phyloP scores from a whole-genome alignment of 2,797 vertebrate genomes.

The Galagoides demidoff region DNA sequence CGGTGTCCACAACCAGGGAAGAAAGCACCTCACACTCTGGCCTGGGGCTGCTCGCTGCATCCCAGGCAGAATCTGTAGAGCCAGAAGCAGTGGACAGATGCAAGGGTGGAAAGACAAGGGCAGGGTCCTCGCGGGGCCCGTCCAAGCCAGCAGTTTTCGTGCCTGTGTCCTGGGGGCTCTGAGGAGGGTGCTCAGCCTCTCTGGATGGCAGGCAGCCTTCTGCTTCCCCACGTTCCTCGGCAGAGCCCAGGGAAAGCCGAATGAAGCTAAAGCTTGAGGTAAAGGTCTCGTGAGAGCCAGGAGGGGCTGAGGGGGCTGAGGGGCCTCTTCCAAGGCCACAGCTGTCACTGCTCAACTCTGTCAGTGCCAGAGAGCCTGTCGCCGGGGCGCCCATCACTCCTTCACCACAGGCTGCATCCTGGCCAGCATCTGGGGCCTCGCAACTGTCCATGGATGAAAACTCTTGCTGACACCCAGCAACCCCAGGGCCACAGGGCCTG shows the following conservation, averaged over 20 bases:
- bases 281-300: slow-evolving; percentile 80
- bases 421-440: rapidly evolving
- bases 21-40: slow-evolving; percentile 82
- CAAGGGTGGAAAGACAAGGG: neutral
- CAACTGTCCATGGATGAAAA: neutral
- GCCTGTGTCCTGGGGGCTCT: neutral
- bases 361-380: neutral
- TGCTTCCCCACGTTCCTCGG: slow-evolving; percentile 61
- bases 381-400: neutral
- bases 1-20: slow-evolving; percentile 84
- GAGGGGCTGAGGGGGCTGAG: rapidly evolving
- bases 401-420: rapidly evolving
- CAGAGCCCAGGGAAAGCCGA: slow-evolving; percentile 88
- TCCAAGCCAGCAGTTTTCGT: neutral
- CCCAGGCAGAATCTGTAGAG: neutral
- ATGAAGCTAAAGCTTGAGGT: slow-evolving; percentile 96
- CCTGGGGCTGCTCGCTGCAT: slow-evolving; percentile 31
- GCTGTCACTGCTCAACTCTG: neutral
- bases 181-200: neutral
- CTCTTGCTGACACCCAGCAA: neutral
- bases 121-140: neutral
- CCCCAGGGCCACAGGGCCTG: neutral
- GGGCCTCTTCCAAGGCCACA: neutral
- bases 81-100: neutral
- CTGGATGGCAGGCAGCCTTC: slow-evolving; percentile 29